Evolutionary conservation across 2,113 vertebrate species (phyloP), one percentile per base, ranked within the genome.

Genomic region (Xenopus borealis): DNA sequence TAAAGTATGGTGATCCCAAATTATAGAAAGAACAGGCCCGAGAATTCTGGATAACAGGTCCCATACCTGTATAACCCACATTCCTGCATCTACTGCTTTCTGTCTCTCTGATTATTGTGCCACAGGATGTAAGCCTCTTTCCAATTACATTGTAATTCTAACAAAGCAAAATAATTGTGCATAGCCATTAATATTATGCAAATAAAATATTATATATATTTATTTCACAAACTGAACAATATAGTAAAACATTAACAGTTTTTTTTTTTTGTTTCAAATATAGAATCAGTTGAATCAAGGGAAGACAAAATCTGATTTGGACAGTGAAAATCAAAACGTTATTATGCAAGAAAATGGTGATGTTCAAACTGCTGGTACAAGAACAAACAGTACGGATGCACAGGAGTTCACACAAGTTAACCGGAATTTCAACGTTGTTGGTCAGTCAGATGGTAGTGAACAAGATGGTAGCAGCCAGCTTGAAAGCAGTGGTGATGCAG

Each of bases 401-500:
- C 80, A 57, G 30, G 63, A 66, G 10, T 0, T 5, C 13, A 63
- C 75, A 1, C 5, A 50, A 0, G 0, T 7, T 4, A 64, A 53
- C 0, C 86, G 85, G 10, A 77, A 45, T 0, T 59, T 88, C 0
- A 79, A 84, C 3, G 88, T 87, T 0, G 92, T 92, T 17, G 95
- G 94, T 81, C 93, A 93, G n/a, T 94, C 93, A 0, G 95, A 98
- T 0, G 92, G 87, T 85, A 96, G 96, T 0, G 94, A 95, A 72
- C 94, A 90, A 80, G 95, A 92, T 80, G 94, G 95, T 71, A 91
- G 85, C 0, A 88, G 92, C 62, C 86, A 79, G 66, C 93, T 91
- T 0, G 96, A 96, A 75, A 95, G 95, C 82, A 97, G 95, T 58
- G 92, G 93, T 1, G 96, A 96, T 45, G 97, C 97, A 0, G 97